Percentiles rank a stretch among this genome's conserved stretches.
Evolutionary conservation across 2,113 vertebrate genomes (phyloP).

Genomic region (Dicaeum eximium): DNA sequence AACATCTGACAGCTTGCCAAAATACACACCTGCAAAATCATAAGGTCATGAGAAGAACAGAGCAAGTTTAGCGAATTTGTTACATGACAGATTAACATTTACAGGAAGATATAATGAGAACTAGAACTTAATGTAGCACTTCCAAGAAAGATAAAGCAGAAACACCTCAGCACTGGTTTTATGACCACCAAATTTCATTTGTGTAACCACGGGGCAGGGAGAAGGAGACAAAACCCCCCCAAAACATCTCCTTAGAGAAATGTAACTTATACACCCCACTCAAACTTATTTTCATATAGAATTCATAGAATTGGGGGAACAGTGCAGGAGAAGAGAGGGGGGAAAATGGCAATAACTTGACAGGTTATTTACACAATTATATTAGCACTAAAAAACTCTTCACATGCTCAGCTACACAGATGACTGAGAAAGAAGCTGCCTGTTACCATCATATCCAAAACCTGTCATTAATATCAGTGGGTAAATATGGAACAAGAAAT

Average conservation of each 20-base stretch:
- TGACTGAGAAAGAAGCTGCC: not conserved
- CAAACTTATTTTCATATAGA: not conserved
- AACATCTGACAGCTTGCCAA: not conserved
- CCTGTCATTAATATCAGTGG: not conserved
- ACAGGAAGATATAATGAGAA: not conserved
- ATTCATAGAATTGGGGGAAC: not conserved
- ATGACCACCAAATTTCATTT: not conserved
- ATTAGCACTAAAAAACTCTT: not conserved
- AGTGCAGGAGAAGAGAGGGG: not conserved
- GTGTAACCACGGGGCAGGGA: not conserved
- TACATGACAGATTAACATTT: not conserved
- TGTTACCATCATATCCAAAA: not conserved
- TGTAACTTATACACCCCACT: not conserved
- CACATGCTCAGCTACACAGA: not conserved
- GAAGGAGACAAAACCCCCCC: not conserved
- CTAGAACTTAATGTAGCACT: not conserved
- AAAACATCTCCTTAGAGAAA: not conserved
- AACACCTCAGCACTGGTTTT: not conserved
- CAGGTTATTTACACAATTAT: not conserved
- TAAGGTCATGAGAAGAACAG: not conserved
- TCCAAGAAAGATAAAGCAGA: not conserved
- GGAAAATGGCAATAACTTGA: not conserved
- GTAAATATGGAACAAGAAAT: not conserved
- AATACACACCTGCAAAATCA: not conserved
- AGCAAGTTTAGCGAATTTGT: not conserved